Evolutionary conservation across 2,113 vertebrate species (phyloP).

Genomic region (Perccottus glenii): DNA sequence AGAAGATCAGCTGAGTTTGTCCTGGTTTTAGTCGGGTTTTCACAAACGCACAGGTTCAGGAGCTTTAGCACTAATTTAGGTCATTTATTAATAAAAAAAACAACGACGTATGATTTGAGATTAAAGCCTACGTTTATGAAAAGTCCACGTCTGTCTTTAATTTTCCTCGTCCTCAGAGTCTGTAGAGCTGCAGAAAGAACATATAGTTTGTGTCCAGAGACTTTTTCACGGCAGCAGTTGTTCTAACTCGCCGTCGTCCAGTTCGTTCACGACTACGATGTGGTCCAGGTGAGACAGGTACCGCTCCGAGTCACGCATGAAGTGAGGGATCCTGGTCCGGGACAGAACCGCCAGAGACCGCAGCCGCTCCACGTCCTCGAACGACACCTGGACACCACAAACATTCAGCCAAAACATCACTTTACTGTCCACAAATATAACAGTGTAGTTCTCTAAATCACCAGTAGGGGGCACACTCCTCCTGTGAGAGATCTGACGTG

Average conservation of each 20-base stretch:
- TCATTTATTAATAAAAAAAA: too few relatives aligned
- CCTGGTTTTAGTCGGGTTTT: too few relatives aligned
- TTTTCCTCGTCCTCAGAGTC: too few relatives aligned
- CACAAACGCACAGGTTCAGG: not conserved
- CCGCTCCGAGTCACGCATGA: conserved; percentile 90
- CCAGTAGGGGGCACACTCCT: too few relatives aligned
- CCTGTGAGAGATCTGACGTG: too few relatives aligned
- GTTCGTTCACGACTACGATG: conserved; percentile 88
- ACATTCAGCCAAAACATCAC: not conserved
- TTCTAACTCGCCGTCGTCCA: conserved; percentile 84
- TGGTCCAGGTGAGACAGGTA: conserved; percentile 91
- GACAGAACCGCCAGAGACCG: conserved; percentile 81
- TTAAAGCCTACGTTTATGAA: too few relatives aligned
- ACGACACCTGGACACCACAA: conserved; percentile 84
- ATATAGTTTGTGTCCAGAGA: not conserved
- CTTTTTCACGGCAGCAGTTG: conserved; percentile 82
- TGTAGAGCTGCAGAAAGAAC: too few relatives aligned
- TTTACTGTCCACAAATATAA: not conserved
- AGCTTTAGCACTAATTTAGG: too few relatives aligned
- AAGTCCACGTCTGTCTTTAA: too few relatives aligned
- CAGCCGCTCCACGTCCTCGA: conserved; percentile 89
- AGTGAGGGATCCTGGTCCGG: conserved; percentile 89
- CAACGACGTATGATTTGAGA: too few relatives aligned
- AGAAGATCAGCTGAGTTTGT: too few relatives aligned
- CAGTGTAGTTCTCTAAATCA: too few relatives aligned